Percentiles rank a stretch among this genome's conserved stretches.
Evolutionary conservation across 2,797 vertebrate genomes (phyloP).

Genomic region (Poeciliopsis infans): DNA sequence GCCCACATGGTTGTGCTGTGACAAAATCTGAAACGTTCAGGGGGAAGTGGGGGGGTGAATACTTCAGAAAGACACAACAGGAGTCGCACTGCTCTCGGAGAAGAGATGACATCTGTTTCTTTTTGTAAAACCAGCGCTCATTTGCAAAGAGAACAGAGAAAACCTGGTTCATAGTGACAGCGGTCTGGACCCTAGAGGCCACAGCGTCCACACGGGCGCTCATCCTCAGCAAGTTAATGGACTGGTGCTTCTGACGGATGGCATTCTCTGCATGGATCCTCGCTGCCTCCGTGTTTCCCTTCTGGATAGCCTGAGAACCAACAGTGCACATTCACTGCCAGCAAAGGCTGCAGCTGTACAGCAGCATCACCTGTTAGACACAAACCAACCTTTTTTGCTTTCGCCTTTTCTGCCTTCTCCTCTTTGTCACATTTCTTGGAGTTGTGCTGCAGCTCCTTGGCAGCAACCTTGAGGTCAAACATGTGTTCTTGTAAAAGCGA

Average conservation of each 20-base stretch:
- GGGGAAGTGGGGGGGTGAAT: neutral
- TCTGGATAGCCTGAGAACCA: conserved; percentile 88
- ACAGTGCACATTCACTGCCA: neutral
- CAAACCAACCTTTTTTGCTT: conserved; percentile 78
- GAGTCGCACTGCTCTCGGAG: neutral
- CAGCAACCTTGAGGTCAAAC: conserved; percentile 81
- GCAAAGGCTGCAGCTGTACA: neutral
- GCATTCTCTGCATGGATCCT: conserved; percentile 90
- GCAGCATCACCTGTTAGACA: neutral
- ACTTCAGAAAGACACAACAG: neutral
- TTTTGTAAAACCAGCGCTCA: neutral
- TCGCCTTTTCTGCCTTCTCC: conserved; percentile 80
- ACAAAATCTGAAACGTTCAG: neutral
- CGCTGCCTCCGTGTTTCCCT: conserved; percentile 91
- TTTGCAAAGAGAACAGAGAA: neutral
- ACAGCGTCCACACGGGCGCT: conserved; percentile 93
- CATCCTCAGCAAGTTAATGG: conserved; percentile 92
- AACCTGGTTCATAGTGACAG: conserved; percentile 89
- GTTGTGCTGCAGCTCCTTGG: conserved; percentile 79
- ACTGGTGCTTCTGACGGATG: conserved; percentile 82
- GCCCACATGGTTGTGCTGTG: neutral
- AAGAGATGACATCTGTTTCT: neutral
- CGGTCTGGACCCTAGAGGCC: conserved; percentile 91
- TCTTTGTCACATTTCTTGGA: conserved; percentile 83
- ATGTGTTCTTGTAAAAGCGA: conserved; percentile 64